These are phyloP conservation scores for Philereme transversata DNA, from an alignment of 2,888 invertebrate species.

Conservation along the genomic window DNA sequence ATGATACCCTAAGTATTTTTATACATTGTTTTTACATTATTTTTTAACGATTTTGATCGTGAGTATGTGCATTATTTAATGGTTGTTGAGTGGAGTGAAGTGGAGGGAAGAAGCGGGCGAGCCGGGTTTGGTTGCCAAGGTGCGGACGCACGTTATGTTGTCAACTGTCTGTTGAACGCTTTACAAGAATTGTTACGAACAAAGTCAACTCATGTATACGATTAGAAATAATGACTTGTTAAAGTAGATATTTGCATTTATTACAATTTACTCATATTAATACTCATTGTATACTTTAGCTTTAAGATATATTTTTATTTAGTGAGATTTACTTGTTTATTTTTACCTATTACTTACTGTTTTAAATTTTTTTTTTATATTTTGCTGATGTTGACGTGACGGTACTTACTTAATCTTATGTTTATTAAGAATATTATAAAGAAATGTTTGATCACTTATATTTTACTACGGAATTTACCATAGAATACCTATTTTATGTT, in stretches of 20 bases:
- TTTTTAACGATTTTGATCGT: slow-evolving; percentile 81
- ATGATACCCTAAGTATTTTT: slow-evolving; percentile 82
- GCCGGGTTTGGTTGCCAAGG: slow-evolving; percentile 63
- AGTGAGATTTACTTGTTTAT: slow-evolving; percentile 71
- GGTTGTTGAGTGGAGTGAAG: slow-evolving; percentile 53
- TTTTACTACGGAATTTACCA: slow-evolving; percentile 39
- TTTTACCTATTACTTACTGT: slow-evolving; percentile 55
- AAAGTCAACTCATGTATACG: slow-evolving; percentile 76
- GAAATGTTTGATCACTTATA: slow-evolving; percentile 21
- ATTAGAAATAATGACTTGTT: slow-evolving; percentile 72
- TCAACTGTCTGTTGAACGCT: slow-evolving; percentile 47
- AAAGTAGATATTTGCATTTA: slow-evolving; percentile 77
- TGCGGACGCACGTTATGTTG: slow-evolving; percentile 56
- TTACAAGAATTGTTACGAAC: slow-evolving; percentile 52
- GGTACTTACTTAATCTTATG: slow-evolving; percentile 37
- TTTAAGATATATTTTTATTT: slow-evolving; percentile 68
- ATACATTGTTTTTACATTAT: slow-evolving; percentile 81
- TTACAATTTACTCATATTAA: slow-evolving; percentile 73
- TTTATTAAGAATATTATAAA: slow-evolving; percentile 23
- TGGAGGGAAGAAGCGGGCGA: slow-evolving; percentile 42
- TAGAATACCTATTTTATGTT: slow-evolving; percentile 45
- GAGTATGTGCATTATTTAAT: slow-evolving; percentile 66
- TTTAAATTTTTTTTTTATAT: slow-evolving; percentile 36
- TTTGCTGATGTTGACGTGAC: slow-evolving; percentile 31
- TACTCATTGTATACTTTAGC: slow-evolving; percentile 82